Evolutionary conservation across 2,113 vertebrate species (phyloP), one percentile per base, ranked within the genome.

Genomic region (Silurus asotus): DNA sequence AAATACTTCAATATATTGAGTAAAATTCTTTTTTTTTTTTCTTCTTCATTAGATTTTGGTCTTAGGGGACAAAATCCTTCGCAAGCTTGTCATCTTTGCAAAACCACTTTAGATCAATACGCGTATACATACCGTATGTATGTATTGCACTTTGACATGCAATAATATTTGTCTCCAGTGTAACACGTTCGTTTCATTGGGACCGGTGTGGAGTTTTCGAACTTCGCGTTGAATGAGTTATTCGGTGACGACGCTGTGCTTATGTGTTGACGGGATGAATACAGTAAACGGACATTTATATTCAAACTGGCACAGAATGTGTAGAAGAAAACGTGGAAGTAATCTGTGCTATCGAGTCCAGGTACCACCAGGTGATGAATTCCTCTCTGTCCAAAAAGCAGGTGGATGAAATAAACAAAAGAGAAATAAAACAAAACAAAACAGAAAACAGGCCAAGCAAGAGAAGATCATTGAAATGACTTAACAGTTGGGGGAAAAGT

Each of bases 1-100:
- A 87, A 87, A 87, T 87, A 87, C 51, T 56, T 83, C 74, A 76
- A 87, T 87, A 87, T 83, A 87, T 67, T 14, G 25, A 87, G 61
- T 56, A n/a, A 61, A 20, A 37, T 37, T 37, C 37, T 37, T 37
- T 56, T 56, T 56, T 56, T 37, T 28, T 67, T 15, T 23, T 25
- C 55, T 48, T 48, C 48, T 48, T 23, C 65, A 58, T 75, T 13
- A 75, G 78, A 51, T 62, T 74, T 72, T 82, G 79, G 58, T 75
- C 48, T 61, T 37, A 45, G 59, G 80, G 80, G 67, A 76, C 48
- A 48, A 65, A 78, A 82, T 81, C 77, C 4, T 81, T 74, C 23
- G 10, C 15, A 62, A 45, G 58, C 72, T 58, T 55, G 58, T 20
- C 69, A 62, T 86, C 67, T 86, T 55, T 17, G 25, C 10, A 58